Base-by-base conservation (phyloP, 2,888 invertebrate genomes). In the Metacarcinus magister region DNA sequence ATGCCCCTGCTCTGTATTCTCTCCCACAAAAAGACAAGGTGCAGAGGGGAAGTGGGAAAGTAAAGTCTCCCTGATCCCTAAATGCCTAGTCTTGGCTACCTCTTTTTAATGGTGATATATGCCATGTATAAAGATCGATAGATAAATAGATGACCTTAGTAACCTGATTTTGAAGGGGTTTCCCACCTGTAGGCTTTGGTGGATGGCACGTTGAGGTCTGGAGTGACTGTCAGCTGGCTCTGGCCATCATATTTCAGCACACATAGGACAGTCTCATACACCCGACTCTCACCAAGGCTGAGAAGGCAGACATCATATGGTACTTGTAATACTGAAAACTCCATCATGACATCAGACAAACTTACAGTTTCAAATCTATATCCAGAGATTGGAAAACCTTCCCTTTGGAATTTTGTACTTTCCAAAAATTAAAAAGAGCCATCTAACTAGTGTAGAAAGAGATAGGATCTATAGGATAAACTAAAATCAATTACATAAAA, bases 191-290 rank as follows among this genome's bases (percentile, higher is more conserved):
- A 95, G 28, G 96, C 93, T 28, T 95, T 93, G 39, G 89, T 48
- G 54, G 67, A 75, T 23, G 95, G 87, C 46, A 67, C 95, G 54
- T 46, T 93, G 96, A 96, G 96, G 91, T 96, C 96, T 4, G 96
- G 96, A 0, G 95, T 67, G 10, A 96, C 94, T 0, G 96, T 94
- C 82, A 96, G 94, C 43, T 96, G 95, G n/a, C 96, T 95, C 3
- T 93, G 94, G 4, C 91, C 23, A 87, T 95, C 91, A 60, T 95
- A 96, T 48, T 93, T 48, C 91, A 96, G 44, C n/a, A 39, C 89
- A 43, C 96, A 96, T n/a, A 96, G 87, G 44, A 96, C 75, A 0
- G 95, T 96, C 89, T 96, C 96, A 13, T 96, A 93, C n/a, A 93
- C 92, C 60, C 93, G 75, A 39, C 87, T 96, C 75, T 96, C 95